Evolutionary conservation across 2,888 invertebrate genomes (phyloP), one percentile per base, ranked within the genome.

Genomic region (Lymantria monacha): DNA sequence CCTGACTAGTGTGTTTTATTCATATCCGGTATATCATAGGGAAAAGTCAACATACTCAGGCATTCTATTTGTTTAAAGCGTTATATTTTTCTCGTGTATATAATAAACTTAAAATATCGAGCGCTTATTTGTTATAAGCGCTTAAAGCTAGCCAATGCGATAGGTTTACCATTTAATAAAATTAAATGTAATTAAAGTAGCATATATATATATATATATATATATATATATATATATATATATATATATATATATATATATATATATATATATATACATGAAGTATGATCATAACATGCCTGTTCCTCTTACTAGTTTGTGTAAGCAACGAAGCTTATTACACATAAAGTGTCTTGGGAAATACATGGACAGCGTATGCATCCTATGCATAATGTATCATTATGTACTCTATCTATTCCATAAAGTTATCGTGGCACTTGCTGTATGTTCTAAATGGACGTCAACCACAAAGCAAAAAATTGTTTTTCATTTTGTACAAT

Each of bases 21-120:
- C 68, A 74, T 71, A 74, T 79, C 79, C 79, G 75, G 65, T 37
- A 36, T 42, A 49, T 53, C 36, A 48, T 49, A 53, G 48, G 54
- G 49, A 44, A 37, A 30, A 51, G 51, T 44, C 50, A 51, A 54
- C 59, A 59, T 57, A 54, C 57, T 51, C 48, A 30, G 48, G 46
- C 43, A 51, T 55, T 57, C 48, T 55, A 54, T 57, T 59, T 60
- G 40, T 44, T 52, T 12, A 30, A 46, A 22, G 22, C 2, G 22
- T n/a, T n/a, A n/a, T n/a, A n/a, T n/a, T n/a, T n/a, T n/a, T n/a
- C n/a, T n/a, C n/a, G n/a, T n/a, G n/a, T n/a, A 22, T 22, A 22
- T 22, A 3, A 22, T 22, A 22, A 22, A 5, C 22, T 22, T 22
- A 22, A 22, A 22, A 2, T 22, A 22, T 5, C 5, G 22, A 22